Evolutionary conservation across 2,113 vertebrate species (phyloP).

Genomic region (Phoxinus phoxinus): DNA sequence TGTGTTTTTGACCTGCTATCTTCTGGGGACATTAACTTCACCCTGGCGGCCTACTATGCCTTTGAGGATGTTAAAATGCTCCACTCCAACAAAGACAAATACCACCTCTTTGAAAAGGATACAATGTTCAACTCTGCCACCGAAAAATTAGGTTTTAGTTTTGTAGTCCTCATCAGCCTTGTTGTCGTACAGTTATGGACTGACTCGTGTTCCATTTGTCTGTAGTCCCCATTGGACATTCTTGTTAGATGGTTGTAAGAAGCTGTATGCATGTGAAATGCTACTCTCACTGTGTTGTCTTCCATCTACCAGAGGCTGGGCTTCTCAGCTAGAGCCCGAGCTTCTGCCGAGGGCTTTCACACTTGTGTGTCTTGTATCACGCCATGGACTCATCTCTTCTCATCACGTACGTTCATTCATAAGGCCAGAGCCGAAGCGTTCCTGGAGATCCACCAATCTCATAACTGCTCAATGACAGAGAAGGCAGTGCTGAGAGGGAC

Average conservation of each 20-base stretch:
- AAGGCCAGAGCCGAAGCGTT: constrained; percentile 49
- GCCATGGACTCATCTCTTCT: constrained; percentile 59
- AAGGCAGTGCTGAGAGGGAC: constrained; percentile 62
- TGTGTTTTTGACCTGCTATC: constrained; percentile 97
- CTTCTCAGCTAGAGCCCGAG: constrained; percentile 23
- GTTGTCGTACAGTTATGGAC: constrained; percentile 71
- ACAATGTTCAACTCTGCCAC: constrained; percentile 45
- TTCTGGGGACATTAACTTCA: constrained; percentile 95
- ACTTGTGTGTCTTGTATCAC: constrained; percentile 37
- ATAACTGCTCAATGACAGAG: constrained; percentile 60
- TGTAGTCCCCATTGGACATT: constrained; percentile 66
- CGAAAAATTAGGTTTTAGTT: neutral
- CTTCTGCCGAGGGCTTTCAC: constrained; percentile 21
- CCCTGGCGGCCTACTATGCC: constrained; percentile 95
- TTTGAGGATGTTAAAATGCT: constrained; percentile 95
- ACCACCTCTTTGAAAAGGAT: constrained; percentile 89
- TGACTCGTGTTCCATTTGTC: constrained; percentile 70
- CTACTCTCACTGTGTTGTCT: constrained; percentile 56
- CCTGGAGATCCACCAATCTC: constrained; percentile 41
- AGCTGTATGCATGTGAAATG: constrained; percentile 62
- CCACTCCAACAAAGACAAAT: constrained; percentile 90
- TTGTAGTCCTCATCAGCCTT: constrained; percentile 58
- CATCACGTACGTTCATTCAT: constrained; percentile 55
- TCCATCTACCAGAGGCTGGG: constrained; percentile 50
- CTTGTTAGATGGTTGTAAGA: constrained; percentile 48